A percentile compares a stretch with the other conserved stretches of the same genome.
Evolutionary conservation across 2,113 vertebrate species (phyloP).

Genomic region (Sylvia atricapilla): DNA sequence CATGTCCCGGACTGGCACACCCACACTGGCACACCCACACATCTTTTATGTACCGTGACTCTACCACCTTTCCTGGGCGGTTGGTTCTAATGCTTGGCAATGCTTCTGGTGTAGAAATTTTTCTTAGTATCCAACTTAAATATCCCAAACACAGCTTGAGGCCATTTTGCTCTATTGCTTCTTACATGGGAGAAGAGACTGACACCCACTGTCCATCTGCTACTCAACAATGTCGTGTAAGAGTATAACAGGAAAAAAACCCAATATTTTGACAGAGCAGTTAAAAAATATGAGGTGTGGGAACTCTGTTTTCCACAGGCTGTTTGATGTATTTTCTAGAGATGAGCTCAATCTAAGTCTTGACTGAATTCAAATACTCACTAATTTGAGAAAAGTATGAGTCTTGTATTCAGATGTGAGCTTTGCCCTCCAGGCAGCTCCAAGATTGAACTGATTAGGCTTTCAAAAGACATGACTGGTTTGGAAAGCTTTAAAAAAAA

Average conservation of each 20-base stretch:
- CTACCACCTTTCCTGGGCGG: background rate
- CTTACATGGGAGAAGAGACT: background rate
- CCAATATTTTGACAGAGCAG: background rate
- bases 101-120: background rate
- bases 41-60: fast-evolving
- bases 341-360: conserved; percentile 38
- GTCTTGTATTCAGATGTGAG: conserved; percentile 60
- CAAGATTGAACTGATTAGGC: conserved; percentile 33
- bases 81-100: background rate
- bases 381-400: conserved; percentile 60
- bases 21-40: fast-evolving
- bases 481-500: conserved; percentile 14
- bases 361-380: conserved; percentile 34
- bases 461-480: conserved; percentile 16
- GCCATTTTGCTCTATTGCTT: background rate
- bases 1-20: background rate
- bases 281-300: conserved; percentile 20
- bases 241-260: background rate
- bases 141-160: background rate
- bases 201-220: background rate
- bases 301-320: conserved; percentile 14
- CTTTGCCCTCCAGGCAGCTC: conserved; percentile 34
- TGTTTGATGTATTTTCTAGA: conserved; percentile 40
- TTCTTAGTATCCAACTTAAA: background rate
- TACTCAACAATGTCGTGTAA: background rate